Evolutionary conservation across 1,140 invertebrate species (phyloP), one percentile per base, ranked within the genome.

Genomic region (Lucilia sericata): DNA sequence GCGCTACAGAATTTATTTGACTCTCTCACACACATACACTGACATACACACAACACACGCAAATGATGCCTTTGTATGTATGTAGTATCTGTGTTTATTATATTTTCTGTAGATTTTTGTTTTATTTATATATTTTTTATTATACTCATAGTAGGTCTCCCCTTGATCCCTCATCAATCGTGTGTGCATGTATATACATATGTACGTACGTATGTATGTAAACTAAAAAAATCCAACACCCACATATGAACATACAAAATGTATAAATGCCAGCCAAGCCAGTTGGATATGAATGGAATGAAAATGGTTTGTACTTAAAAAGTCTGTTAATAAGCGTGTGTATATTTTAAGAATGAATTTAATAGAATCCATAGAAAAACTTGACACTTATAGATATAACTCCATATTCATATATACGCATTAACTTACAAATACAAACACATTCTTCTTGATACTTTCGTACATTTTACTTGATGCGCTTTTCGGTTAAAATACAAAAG

Each of bases 1-100:
- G 89, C 88, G 88, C 88, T 90, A 88, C 88, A 88, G 89, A 90
- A 90, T 90, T 90, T 90, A 90, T 90, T 90, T 89, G 86, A 87
- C 86, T 87, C 88, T 86, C 88, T 88, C 84, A 85, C 85, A 87
- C 75, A 84, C 82, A n/a, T n/a, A n/a, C n/a, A n/a, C n/a, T n/a
- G n/a, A n/a, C n/a, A n/a, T n/a, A n/a, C n/a, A n/a, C n/a, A n/a
- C n/a, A n/a, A n/a, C n/a, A n/a, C n/a, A n/a, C n/a, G n/a, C n/a
- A n/a, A n/a, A n/a, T n/a, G n/a, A n/a, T n/a, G n/a, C 34, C 19
- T 36, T 78, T 78, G n/a, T 78, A 17, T 78, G 34, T 36, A 17
- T n/a, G 14, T 36, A 10, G 19, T 80, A 19, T 78, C 9, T 78
- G 5, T 47, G 17, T 78, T 5, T 78, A 78, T 34, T 30, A 10